These are phyloP conservation scores for Lytechinus pictus DNA, from an alignment of 35 echinoderm and acorn worm genomes.

Conservation along the genomic window DNA sequence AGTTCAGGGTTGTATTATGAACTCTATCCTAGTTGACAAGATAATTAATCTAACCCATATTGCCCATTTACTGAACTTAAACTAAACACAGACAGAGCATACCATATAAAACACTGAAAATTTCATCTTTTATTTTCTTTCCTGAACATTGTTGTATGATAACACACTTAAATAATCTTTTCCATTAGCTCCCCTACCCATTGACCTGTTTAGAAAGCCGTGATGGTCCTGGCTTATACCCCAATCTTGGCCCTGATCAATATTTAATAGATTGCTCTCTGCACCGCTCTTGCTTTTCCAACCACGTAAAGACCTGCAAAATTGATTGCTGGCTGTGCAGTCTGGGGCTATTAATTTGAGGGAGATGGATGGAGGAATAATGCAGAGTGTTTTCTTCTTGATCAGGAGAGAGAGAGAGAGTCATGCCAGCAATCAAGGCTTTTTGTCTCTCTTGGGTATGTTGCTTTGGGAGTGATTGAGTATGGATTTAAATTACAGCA, in stretches of 20 bases:
- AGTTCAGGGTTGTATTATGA: too few species aligned
- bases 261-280: neutral
- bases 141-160: too few species aligned
- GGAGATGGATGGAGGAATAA: constrained; percentile 10
- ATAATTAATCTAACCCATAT: too few species aligned
- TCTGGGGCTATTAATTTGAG: neutral
- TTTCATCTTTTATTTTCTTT: too few species aligned
- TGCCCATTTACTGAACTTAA: too few species aligned
- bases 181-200: neutral
- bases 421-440: neutral
- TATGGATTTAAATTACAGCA: neutral
- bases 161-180: too few species aligned
- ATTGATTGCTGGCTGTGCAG: neutral
- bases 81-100: too few species aligned
- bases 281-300: neutral
- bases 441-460: neutral
- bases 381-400: neutral
- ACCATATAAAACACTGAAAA: too few species aligned
- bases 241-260: constrained; percentile 1
- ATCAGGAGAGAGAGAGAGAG: neutral
- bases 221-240: neutral
- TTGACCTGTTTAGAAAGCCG: neutral
- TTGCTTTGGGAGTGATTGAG: neutral
- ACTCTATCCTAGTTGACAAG: too few species aligned
- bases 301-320: neutral